Conservation (phyloP, 1,140 invertebrate genomes). For the Zophobas atratus region DNA sequence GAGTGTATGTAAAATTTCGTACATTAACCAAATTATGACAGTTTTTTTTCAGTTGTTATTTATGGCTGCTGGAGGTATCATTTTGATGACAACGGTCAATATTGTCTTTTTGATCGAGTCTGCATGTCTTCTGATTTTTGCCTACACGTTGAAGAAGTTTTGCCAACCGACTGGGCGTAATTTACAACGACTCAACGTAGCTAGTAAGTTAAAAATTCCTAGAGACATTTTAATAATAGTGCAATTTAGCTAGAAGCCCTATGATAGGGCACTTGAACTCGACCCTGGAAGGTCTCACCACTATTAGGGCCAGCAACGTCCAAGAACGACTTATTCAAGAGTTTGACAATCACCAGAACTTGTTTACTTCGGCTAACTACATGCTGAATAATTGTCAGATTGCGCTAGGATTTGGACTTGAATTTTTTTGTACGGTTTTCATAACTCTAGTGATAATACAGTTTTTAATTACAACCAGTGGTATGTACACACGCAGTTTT, state of each 20-base stretch:
- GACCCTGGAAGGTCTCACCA: conserved; percentile 65
- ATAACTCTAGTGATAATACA: background rate
- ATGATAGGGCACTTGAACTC: conserved; percentile 81
- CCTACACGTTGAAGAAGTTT: too few species aligned
- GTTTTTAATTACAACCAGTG: conserved; percentile 54
- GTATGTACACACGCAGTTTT: background rate
- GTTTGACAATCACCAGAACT: conserved; percentile 84
- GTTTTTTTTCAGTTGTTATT: too few species aligned
- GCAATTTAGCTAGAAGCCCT: conserved; percentile 74
- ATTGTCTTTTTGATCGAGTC: too few species aligned
- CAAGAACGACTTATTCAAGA: conserved; percentile 83
- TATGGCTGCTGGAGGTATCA: too few species aligned
- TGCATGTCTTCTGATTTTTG: too few species aligned
- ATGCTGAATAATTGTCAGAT: conserved; percentile 69
- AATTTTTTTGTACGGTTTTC: conserved; percentile 1
- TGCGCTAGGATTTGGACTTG: conserved; percentile 63
- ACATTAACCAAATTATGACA: too few species aligned
- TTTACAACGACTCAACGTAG: conserved; percentile 80
- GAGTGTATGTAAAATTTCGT: too few species aligned
- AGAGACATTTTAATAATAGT: background rate
- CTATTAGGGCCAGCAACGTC: conserved; percentile 84
- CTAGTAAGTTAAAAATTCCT: conserved; percentile 76
- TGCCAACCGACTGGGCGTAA: background rate
- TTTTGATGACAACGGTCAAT: too few species aligned
- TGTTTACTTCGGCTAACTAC: conserved; percentile 65